These are phyloP conservation scores for Archips crataeganus DNA, from an alignment of 2,888 invertebrate genomes.

Conservation along the genomic window DNA sequence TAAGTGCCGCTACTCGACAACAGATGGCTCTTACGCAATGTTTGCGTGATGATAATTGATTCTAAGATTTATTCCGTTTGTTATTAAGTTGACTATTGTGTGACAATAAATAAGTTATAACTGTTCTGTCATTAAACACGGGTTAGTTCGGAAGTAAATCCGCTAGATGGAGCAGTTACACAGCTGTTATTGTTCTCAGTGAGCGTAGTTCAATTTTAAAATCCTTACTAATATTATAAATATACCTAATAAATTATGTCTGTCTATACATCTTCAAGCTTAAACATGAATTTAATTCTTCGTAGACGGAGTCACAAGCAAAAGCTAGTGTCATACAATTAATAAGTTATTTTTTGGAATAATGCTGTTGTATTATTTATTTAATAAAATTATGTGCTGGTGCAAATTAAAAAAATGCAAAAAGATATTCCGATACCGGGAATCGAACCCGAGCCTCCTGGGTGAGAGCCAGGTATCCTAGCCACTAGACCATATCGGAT, in stretches of 20 bases:
- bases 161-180: slow-evolving; percentile 27
- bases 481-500: slow-evolving; percentile 81
- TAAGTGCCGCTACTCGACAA: slow-evolving; percentile 57
- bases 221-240: too few species aligned
- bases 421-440: slow-evolving; percentile 71
- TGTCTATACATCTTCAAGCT: not conserved
- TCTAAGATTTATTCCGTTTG: slow-evolving; percentile 6
- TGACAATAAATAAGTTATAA: not conserved
- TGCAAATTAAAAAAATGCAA: slow-evolving; percentile 14
- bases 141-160: slow-evolving; percentile 17
- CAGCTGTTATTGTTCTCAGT: slow-evolving; percentile 21
- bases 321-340: slow-evolving; percentile 23
- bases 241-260: too few species aligned
- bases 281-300: too few species aligned
- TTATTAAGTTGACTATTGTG: slow-evolving; percentile 20
- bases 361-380: slow-evolving; percentile 25
- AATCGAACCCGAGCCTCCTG: slow-evolving; percentile 77
- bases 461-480: slow-evolving; percentile 66
- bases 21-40: slow-evolving; percentile 60
- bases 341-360: slow-evolving; percentile 28
- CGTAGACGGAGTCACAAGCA: too few species aligned
- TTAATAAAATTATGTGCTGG: not conserved
- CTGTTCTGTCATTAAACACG: too few species aligned
- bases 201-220: slow-evolving; percentile 31
- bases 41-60: slow-evolving; percentile 40